Conservation (phyloP, 1,140 invertebrate species). For the Dendrolimus kikuchii region DNA sequence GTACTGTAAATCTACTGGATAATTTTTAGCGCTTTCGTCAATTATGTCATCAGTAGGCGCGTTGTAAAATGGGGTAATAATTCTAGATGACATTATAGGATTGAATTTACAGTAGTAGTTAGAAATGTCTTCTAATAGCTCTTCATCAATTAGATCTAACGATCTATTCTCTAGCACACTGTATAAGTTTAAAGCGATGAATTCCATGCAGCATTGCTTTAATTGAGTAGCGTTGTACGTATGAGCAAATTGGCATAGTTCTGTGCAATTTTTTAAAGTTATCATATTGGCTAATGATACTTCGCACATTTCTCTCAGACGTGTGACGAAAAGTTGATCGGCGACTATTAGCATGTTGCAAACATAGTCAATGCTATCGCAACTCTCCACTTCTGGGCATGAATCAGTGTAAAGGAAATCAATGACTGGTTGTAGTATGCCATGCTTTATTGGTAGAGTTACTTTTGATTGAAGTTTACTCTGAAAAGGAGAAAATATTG, state of each 20-base stretch:
- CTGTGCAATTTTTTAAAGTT: constrained; percentile 79
- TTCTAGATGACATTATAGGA: constrained; percentile 69
- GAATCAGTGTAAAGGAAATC: constrained; percentile 81
- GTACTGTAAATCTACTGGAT: constrained; percentile 56
- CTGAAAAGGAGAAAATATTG: constrained; percentile 33
- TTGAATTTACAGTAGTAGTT: constrained; percentile 75
- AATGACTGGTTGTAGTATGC: constrained; percentile 74
- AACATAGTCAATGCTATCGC: constrained; percentile 73
- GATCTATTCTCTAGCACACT: constrained; percentile 77
- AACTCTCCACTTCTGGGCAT: constrained; percentile 68
- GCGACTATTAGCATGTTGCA: constrained; percentile 79
- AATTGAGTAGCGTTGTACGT: constrained; percentile 79
- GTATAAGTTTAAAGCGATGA: constrained; percentile 78
- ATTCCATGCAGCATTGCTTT: constrained; percentile 79
- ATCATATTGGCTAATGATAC: constrained; percentile 74
- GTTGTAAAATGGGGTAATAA: constrained; percentile 77
- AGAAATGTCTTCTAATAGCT: constrained; percentile 75
- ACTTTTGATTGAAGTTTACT: constrained; percentile 58
- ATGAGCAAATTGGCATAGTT: constrained; percentile 79
- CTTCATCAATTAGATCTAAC: constrained; percentile 74
- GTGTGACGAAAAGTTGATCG: constrained; percentile 78
- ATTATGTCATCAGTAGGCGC: constrained; percentile 73
- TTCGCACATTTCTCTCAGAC: constrained; percentile 81
- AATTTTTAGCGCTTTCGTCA: constrained; percentile 55
- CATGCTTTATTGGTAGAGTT: constrained; percentile 66